Conservation (phyloP, 2,113 vertebrate species). For the Malurus elegans region DNA sequence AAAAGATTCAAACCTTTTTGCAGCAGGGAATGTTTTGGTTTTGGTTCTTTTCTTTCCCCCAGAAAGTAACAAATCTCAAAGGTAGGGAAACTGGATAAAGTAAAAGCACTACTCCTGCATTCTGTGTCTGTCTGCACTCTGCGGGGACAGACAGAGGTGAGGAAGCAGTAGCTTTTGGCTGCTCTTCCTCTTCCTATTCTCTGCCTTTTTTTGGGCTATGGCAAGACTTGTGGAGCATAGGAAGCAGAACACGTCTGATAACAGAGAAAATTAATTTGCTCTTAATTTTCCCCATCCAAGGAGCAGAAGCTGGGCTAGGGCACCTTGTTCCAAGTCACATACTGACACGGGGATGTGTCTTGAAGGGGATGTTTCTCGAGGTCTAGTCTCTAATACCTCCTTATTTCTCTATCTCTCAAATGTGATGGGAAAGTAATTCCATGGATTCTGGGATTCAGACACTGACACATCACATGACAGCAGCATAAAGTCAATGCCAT, state of each 20-base stretch:
- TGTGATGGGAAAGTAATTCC: background rate
- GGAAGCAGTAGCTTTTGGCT: background rate
- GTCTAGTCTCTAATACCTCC: background rate
- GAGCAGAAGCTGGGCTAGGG: background rate
- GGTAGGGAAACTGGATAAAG: background rate
- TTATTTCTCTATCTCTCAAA: background rate
- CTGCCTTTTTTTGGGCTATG: background rate
- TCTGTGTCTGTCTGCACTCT: background rate
- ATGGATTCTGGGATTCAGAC: background rate
- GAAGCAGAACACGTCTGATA: background rate
- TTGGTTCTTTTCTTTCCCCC: no score
- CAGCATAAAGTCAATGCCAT: background rate
- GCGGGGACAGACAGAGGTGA: background rate
- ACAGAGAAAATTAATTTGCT: background rate
- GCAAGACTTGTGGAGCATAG: background rate
- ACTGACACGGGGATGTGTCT: background rate
- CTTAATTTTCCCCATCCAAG: background rate
- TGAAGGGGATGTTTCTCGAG: background rate
- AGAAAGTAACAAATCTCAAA: background rate
- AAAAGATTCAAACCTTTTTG: background rate
- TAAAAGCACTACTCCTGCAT: background rate
- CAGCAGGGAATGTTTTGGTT: background rate
- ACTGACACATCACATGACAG: background rate
- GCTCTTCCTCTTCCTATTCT: background rate
- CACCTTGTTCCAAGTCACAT: background rate